These are phyloP conservation scores for Pedionomus torquatus DNA, from an alignment of 2,113 vertebrate species.

Conservation along the genomic window DNA sequence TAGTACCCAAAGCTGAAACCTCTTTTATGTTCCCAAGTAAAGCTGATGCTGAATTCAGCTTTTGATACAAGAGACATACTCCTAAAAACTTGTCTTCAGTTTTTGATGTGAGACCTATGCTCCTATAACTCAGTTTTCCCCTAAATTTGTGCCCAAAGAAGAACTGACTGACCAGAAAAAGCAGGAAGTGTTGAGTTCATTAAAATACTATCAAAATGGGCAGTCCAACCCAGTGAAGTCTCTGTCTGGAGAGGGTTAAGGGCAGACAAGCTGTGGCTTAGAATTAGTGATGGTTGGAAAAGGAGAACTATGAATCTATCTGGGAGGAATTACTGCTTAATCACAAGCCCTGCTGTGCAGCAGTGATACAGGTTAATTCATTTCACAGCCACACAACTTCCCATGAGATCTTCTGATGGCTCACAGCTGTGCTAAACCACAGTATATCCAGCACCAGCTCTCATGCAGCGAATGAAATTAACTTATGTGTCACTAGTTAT, in stretches of 20 bases:
- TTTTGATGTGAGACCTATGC: conserved; percentile 1
- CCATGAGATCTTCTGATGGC: conserved; percentile 28
- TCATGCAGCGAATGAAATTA: conserved; percentile 22
- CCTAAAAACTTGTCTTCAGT: background rate
- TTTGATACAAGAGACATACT: conserved; percentile 7
- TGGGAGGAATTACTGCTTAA: conserved; percentile 69
- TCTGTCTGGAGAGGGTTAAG: background rate
- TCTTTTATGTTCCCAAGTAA: conserved; percentile 67
- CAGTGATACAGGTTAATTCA: conserved; percentile 65
- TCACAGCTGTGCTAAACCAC: conserved; percentile 3
- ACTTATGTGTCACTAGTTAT: background rate
- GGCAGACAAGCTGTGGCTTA: background rate
- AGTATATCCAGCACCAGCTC: background rate
- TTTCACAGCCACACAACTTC: conserved; percentile 56
- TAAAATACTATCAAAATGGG: background rate
- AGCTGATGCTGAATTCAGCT: conserved; percentile 46
- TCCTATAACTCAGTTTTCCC: background rate
- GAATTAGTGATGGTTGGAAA: conserved; percentile 19
- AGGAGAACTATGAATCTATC: conserved; percentile 3
- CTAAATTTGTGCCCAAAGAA: background rate
- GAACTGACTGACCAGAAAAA: background rate
- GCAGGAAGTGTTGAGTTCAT: background rate
- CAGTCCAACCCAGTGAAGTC: background rate
- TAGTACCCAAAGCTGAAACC: conserved; percentile 53
- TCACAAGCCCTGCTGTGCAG: conserved; percentile 25